A percentile compares a stretch with the other conserved stretches of the same genome.
phyloP scores from a whole-genome alignment of 2,113 vertebrate species.

The Anoura caudifer region DNA sequence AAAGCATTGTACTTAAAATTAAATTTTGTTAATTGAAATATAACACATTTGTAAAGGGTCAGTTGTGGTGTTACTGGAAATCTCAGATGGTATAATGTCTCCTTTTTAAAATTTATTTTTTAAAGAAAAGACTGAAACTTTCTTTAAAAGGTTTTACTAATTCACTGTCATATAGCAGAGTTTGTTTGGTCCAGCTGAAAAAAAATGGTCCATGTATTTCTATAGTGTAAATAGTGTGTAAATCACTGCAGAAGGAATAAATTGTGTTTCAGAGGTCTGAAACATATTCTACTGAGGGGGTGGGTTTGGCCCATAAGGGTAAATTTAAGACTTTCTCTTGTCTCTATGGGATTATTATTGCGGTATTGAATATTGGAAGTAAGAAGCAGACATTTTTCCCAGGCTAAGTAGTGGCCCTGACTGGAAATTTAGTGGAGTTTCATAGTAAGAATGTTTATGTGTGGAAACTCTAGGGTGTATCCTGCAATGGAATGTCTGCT shows the following conservation, averaged over 20 bases:
- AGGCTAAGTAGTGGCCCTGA: background rate
- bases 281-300: background rate
- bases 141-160: background rate
- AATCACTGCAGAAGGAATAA: background rate
- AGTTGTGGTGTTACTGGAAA: background rate
- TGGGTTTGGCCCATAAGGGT: background rate
- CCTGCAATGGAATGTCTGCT: conserved; percentile 43
- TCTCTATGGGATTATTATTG: background rate
- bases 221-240: background rate
- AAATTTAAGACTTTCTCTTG: background rate
- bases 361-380: background rate
- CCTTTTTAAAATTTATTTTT: background rate
- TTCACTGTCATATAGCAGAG: background rate
- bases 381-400: background rate
- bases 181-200: background rate
- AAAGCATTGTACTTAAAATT: conserved; percentile 17
- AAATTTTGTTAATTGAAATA: background rate
- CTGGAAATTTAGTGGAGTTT: conserved; percentile 25
- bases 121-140: background rate
- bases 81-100: background rate
- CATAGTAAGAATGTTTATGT: background rate
- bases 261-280: background rate
- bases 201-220: background rate
- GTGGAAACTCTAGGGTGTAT: conserved; percentile 28
- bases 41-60: background rate